These are phyloP conservation scores for Conus canariensis DNA, from an alignment of 2,888 invertebrate species.

Conservation along the genomic window DNA sequence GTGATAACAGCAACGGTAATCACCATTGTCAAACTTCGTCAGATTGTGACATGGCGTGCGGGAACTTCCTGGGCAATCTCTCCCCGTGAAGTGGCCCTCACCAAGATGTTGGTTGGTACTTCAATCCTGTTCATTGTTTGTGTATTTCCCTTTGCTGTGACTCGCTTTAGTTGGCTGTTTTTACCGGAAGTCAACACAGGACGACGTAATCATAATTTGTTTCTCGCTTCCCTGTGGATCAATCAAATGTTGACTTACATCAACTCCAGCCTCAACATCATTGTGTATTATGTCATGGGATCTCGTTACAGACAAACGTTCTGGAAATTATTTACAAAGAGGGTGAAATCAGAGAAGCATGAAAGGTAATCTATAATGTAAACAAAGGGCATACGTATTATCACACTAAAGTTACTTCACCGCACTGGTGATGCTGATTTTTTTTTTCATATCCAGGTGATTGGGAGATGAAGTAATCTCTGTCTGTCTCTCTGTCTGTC, in stretches of 20 bases:
- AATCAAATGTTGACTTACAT: not conserved
- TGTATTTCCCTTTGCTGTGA: not conserved
- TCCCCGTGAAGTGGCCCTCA: not conserved
- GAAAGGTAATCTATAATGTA: too few species aligned
- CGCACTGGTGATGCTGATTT: too few species aligned
- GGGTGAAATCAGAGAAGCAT: too few species aligned
- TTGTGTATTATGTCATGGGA: not conserved
- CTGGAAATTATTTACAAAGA: not conserved
- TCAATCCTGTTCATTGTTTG: constrained; percentile 2
- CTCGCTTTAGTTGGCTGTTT: not conserved
- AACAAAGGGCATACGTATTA: too few species aligned
- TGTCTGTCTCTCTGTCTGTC: too few species aligned
- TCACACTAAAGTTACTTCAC: too few species aligned
- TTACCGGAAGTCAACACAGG: not conserved
- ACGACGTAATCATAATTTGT: not conserved
- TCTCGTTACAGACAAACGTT: constrained; percentile 14
- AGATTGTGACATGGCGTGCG: not conserved
- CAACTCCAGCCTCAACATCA: constrained; percentile 10
- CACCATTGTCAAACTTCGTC: not conserved
- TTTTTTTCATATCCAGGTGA: too few species aligned
- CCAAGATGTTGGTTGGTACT: not conserved
- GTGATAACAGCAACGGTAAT: not conserved
- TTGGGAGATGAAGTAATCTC: too few species aligned
- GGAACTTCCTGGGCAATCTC: not conserved
- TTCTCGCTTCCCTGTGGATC: not conserved